Base-by-base conservation (phyloP, 2,113 vertebrate genomes). In the Glaucidium brasilianum region DNA sequence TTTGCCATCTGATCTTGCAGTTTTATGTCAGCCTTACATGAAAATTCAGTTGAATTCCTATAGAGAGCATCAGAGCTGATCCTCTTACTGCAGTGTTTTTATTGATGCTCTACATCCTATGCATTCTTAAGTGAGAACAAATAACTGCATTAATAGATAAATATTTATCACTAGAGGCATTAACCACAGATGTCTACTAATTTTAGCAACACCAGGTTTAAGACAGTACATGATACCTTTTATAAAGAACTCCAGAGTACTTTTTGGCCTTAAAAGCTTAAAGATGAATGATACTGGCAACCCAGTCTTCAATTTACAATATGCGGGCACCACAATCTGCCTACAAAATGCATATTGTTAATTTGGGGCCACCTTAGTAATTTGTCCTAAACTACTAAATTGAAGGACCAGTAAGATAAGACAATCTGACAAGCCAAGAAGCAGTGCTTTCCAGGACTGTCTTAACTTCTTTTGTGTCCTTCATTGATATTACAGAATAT, bases 131-230 rank as follows among this genome's bases (percentile, higher is more conserved):
- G 66, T 73, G 76, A 85, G 60, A 86, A 79, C 45, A 96, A 93
- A 74, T 84, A 89, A 39, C 55, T 53, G 22, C 59, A 43, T 87
- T 79, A 79, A 58, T 67, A 79, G 62, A 47, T 35, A 95, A 75
- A 69, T 92, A 43, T 94, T 94, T 92, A 56, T 94, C 68, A 67
- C 69, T 85, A 43, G 75, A 69, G 47, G 26, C 62, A 80, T 95
- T 79, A 86, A 81, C 30, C 56, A 64, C 62, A 66, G 76, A 67
- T 82, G 37, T 56, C 62, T 91, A 30, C 30, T 94, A 67, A 95
- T 91, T 78, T 93, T 67, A 84, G 29, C 85, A 94, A 88, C n/a
- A 75, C 43, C 71, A 89, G 37, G 43, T 81, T 94, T 90, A 86
- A 94, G 72, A 52, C 35, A 41, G 53, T 71, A 71, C 15, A 10